These are phyloP conservation scores for Eidolon dupreanum DNA, from an alignment of 2,797 vertebrate genomes.

Conservation along the genomic window DNA sequence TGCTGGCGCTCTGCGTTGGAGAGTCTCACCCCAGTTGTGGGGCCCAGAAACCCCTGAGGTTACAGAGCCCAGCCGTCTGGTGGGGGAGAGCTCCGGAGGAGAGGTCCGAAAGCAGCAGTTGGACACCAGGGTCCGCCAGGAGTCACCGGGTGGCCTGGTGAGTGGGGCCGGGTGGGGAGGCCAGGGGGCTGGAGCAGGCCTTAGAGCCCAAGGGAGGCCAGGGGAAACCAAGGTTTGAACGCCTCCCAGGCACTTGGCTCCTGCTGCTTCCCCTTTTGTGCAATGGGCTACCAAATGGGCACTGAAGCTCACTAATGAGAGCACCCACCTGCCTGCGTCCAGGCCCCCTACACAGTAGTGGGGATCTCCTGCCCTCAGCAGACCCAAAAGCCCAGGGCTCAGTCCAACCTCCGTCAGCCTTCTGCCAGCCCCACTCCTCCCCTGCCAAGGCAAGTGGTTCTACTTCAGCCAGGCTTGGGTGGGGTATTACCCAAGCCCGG, in stretches of 20 bases:
- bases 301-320: background rate
- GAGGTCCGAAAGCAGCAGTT: slow-evolving; percentile 89
- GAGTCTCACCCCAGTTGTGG: slow-evolving; percentile 75
- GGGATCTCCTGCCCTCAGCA: background rate
- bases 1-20: slow-evolving; percentile 84
- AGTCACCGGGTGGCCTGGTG: slow-evolving; percentile 82
- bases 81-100: slow-evolving; percentile 89
- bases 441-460: background rate
- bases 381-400: background rate
- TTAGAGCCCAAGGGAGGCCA: background rate
- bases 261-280: background rate
- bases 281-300: background rate
- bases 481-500: background rate
- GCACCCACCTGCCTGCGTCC: background rate
- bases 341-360: background rate
- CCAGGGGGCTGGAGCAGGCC: slow-evolving; percentile 7
- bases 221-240: background rate
- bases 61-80: slow-evolving; percentile 91
- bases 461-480: background rate
- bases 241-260: background rate
- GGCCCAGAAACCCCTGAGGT: slow-evolving; percentile 85
- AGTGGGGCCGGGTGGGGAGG: slow-evolving; percentile 23
- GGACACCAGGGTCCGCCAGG: slow-evolving; percentile 93
- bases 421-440: background rate
- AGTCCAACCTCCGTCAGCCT: background rate